A percentile compares a stretch with the other conserved stretches of the same genome.
Evolutionary conservation across 2,888 invertebrate species (phyloP).

Genomic region (Drosophila borealis): DNA sequence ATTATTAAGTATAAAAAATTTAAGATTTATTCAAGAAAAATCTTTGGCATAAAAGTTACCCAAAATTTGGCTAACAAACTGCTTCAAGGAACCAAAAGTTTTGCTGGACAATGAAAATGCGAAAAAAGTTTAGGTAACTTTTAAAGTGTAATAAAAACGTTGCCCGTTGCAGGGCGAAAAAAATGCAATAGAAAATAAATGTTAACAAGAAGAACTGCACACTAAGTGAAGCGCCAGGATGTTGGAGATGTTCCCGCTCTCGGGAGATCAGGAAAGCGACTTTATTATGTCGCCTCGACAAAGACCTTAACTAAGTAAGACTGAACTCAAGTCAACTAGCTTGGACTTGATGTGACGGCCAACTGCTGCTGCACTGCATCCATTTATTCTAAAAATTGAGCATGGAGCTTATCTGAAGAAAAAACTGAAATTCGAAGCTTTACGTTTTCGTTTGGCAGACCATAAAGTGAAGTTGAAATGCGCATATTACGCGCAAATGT

Average conservation of each 20-base stretch:
- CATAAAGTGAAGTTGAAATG: conserved; percentile 53
- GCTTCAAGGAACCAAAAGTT: conserved; percentile 56
- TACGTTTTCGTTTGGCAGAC: conserved; percentile 49
- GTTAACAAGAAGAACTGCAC: conserved; percentile 72
- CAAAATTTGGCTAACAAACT: conserved; percentile 55
- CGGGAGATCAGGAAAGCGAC: conserved; percentile 26
- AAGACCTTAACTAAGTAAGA: conserved; percentile 22
- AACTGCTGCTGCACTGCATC: conserved; percentile 9
- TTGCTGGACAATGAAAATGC: conserved; percentile 32
- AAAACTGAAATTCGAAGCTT: conserved; percentile 12
- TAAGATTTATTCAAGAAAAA: conserved; percentile 10
- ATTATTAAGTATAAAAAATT: conserved; percentile 4
- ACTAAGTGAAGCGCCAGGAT: conserved; percentile 22
- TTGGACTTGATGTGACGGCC: conserved; percentile 39
- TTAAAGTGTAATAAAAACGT: conserved; percentile 60
- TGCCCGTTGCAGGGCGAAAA: conserved; percentile 32
- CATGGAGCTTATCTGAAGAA: neutral
- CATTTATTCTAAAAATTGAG: conserved; percentile 3
- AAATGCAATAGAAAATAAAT: conserved; percentile 66
- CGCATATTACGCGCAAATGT: conserved; percentile 52
- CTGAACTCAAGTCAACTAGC: conserved; percentile 40
- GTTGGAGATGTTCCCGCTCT: conserved; percentile 22
- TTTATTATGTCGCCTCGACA: conserved; percentile 49
- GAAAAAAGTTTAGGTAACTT: conserved; percentile 58
- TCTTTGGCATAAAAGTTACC: conserved; percentile 18